Base-by-base conservation (phyloP, 2,113 vertebrate species). In the Rhabdornis inornatus region DNA sequence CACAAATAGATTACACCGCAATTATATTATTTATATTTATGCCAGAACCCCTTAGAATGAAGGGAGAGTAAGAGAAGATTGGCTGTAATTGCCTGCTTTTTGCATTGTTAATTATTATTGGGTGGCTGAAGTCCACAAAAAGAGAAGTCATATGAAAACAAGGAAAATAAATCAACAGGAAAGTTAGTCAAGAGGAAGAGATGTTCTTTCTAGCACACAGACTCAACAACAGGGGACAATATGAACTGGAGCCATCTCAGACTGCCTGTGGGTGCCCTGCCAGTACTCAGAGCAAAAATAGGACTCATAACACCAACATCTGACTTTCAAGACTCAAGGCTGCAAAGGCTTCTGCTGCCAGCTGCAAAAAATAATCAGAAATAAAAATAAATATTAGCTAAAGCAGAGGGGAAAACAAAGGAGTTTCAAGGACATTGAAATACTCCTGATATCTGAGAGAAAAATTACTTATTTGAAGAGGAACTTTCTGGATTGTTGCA, bases 231-330 rank as follows among this genome's bases (percentile, higher is more conserved):
- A 59, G 78, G 49, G 44, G 61, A 75, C 77, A 91, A 13, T 17
- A 64, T 24, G 74, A 97, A 72, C 44, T 60, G 37, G 31, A 91
- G 59, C 53, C 74, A 76, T 76, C 76, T 94, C 81, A 83, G 57
- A 79, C 18, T 0, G 61, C 75, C 71, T 69, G 85, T 68, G 90
- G 75, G 74, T 84, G 69, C 69, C 83, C 91, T 95, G 83, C 49
- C 57, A 92, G 74, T 63, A 21, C 57, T 87, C 83, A 87, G 53
- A 94, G 45, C 61, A 84, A 92, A 96, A 92, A 82, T 84, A 94
- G 69, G 87, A 96, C 59, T 87, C 56, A 27, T 10, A 89, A 75
- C 35, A 93, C 72, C 86, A 92, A 66, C 69, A 79, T 60, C 65
- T 94, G 92, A 84, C 69, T 94, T 94, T n/a, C 22, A 68, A 81